Evolutionary conservation across 2,797 vertebrate genomes (phyloP).

Genomic region (Glyptemys insculpta): DNA sequence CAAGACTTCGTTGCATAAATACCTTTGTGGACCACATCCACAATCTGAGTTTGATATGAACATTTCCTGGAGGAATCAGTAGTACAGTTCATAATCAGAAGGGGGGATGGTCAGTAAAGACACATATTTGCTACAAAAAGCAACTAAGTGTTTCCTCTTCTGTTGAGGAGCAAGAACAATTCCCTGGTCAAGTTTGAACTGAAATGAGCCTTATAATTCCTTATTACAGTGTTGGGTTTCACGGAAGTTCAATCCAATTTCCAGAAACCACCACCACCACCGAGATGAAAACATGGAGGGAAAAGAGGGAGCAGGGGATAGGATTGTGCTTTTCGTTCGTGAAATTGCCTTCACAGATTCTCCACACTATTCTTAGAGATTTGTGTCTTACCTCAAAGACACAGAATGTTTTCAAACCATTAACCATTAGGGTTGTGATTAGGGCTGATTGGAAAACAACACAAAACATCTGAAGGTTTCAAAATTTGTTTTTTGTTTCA

Average conservation of each 20-base stretch:
- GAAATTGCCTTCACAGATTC: not conserved
- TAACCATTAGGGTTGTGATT: not conserved
- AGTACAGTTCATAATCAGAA: not conserved
- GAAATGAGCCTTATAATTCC: not conserved
- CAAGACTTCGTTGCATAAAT: not conserved
- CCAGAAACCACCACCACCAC: not conserved
- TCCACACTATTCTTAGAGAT: not conserved
- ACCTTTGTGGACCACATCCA: not conserved
- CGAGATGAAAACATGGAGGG: not conserved
- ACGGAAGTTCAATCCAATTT: not conserved
- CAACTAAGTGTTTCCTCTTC: not conserved
- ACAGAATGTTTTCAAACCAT: not conserved
- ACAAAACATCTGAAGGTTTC: not conserved
- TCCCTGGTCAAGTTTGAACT: not conserved
- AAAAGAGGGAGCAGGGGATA: not conserved
- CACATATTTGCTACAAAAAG: not conserved
- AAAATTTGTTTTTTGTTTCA: not conserved
- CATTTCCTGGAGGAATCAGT: not conserved
- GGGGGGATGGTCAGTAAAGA: not conserved
- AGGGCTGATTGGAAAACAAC: not conserved
- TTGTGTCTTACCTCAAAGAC: not conserved
- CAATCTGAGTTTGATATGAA: not conserved
- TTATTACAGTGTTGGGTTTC: not conserved
- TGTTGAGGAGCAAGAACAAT: not conserved
- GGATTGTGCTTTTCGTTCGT: not conserved